Percentiles rank a stretch among this genome's conserved stretches.
Evolutionary conservation across 35 echinoderm and acorn worm species (phyloP).

Genomic region (Eucidaris tribuloides): DNA sequence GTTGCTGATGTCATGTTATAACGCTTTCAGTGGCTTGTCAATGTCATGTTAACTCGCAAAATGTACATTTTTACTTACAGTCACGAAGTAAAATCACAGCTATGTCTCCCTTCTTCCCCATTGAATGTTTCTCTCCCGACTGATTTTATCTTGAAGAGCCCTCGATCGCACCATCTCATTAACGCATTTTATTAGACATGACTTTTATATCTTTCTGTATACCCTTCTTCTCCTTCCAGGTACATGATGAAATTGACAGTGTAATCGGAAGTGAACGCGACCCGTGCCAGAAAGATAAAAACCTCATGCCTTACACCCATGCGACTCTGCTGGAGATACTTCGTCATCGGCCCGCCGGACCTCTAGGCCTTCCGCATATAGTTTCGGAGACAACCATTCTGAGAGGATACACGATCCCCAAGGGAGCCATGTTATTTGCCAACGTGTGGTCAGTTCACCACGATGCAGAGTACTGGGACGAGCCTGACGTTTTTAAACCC

Average conservation of each 20-base stretch:
- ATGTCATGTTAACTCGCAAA: not conserved
- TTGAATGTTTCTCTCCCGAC: not conserved
- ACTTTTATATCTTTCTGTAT: not conserved
- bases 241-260: slow-evolving; percentile 27
- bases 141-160: not conserved
- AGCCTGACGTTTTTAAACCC: slow-evolving; percentile 70
- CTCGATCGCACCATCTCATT: not conserved
- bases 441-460: slow-evolving; percentile 29
- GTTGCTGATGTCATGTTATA: too few relatives aligned
- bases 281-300: not conserved
- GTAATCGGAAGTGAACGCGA: not conserved
- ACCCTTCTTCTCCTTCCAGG: not conserved
- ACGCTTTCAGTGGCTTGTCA: too few relatives aligned
- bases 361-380: not conserved
- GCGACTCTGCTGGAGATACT: slow-evolving; percentile 29
- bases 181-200: not conserved
- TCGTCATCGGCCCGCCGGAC: not conserved
- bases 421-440: not conserved
- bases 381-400: not conserved
- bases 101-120: not conserved
- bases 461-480: slow-evolving; percentile 14
- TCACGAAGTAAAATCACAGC: not conserved
- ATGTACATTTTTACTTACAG: not conserved
- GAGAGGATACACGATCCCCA: slow-evolving; percentile 19
- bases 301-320: not conserved